These are phyloP conservation scores for Acrossocheilus fasciatus DNA, from an alignment of 2,797 vertebrate genomes.

Conservation along the genomic window DNA sequence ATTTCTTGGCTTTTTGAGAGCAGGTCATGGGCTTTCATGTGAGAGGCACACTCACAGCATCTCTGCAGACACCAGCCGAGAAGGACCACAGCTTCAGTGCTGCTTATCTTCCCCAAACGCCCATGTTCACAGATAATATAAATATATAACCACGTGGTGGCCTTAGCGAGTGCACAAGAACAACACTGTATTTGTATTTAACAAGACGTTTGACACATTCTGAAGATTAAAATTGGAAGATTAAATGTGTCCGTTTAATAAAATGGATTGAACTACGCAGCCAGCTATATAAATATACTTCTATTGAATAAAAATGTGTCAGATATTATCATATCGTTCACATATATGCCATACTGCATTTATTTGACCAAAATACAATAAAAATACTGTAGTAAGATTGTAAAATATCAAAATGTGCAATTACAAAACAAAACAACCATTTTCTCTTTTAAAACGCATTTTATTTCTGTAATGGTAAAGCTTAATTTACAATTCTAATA, in stretches of 20 bases:
- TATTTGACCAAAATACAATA: background rate
- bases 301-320: background rate
- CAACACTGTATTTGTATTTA: conserved; percentile 11
- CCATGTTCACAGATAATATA: conserved; percentile 69
- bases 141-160: conserved; percentile 29
- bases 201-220: background rate
- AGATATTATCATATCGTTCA: background rate
- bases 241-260: background rate
- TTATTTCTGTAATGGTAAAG: background rate
- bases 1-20: conserved; percentile 87
- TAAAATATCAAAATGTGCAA: background rate
- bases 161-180: background rate
- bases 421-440: background rate
- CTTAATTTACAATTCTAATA: background rate
- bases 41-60: conserved; percentile 72
- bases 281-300: background rate
- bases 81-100: conserved; percentile 76
- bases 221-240: background rate
- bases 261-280: background rate
- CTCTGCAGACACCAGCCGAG: conserved; percentile 73
- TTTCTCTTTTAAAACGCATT: background rate
- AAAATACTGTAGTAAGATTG: background rate
- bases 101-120: conserved; percentile 77
- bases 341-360: background rate
- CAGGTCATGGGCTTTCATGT: conserved; percentile 89